phyloP scores from a whole-genome alignment of 2,888 invertebrate genomes.

The Ormyrus labotus region DNA sequence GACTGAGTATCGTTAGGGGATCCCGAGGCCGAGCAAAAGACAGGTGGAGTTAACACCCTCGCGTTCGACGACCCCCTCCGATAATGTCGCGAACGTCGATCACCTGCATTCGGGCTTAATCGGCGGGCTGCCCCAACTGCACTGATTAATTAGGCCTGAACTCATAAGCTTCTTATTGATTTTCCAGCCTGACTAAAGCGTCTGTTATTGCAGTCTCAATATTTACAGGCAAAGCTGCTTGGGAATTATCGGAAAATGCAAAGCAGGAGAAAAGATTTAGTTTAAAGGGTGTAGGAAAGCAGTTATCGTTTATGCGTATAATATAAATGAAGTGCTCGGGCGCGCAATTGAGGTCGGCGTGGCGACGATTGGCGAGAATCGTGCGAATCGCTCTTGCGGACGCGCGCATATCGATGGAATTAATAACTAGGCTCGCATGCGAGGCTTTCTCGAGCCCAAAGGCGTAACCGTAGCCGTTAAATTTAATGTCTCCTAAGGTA shows the following conservation, averaged over 20 bases:
- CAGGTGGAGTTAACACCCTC: constrained; percentile 69
- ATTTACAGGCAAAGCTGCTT: neutral
- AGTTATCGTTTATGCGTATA: constrained; percentile 17
- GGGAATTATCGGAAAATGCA: constrained; percentile 1
- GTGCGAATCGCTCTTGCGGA: constrained; percentile 34
- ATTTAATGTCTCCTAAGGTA: constrained; percentile 63
- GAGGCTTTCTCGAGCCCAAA: constrained; percentile 25
- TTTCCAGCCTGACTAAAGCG: too few species aligned
- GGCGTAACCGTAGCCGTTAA: constrained; percentile 60
- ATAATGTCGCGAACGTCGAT: constrained; percentile 51
- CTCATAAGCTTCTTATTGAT: too few species aligned
- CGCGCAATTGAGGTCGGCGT: neutral
- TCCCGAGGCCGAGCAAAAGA: constrained; percentile 63
- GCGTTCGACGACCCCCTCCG: constrained; percentile 60
- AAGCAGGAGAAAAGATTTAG: constrained; percentile 7
- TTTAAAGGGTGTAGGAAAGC: constrained; percentile 16
- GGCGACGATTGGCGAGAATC: neutral
- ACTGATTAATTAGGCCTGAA: too few species aligned
- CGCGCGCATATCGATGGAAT: constrained; percentile 62
- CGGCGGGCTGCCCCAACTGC: neutral
- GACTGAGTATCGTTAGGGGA: constrained; percentile 62
- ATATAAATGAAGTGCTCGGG: constrained; percentile 10
- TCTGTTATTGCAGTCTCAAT: neutral
- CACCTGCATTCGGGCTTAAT: constrained; percentile 21
- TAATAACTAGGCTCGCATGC: constrained; percentile 56